These are phyloP conservation scores for Pseudonaja textilis DNA, from an alignment of 2,113 vertebrate species.

Conservation along the genomic window DNA sequence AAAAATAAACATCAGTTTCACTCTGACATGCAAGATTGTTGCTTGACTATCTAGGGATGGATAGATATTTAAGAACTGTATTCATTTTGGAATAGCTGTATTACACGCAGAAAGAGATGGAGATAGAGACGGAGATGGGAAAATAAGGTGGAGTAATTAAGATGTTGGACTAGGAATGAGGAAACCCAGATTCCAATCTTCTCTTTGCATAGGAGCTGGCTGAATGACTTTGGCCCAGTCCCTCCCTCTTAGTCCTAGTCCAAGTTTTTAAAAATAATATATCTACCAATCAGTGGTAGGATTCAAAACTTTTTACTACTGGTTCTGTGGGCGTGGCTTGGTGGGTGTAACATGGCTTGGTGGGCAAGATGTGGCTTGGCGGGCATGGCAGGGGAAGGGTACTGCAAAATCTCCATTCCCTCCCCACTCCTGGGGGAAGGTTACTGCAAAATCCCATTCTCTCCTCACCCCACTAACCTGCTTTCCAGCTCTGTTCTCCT, in stretches of 20 bases:
- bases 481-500: too few species aligned
- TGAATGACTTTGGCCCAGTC: background rate
- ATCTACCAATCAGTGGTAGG: background rate
- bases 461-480: too few species aligned
- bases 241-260: background rate
- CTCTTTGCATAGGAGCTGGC: background rate
- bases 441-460: too few species aligned
- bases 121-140: background rate
- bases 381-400: too few species aligned
- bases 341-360: too few species aligned
- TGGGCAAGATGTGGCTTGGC: too few species aligned
- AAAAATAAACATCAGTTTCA: background rate
- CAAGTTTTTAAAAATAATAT: background rate
- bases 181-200: too few species aligned
- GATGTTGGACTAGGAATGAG: background rate
- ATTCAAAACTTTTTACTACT: too few species aligned
- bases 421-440: too few species aligned
- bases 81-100: background rate
- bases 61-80: background rate
- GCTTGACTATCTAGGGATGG: background rate
- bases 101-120: background rate
- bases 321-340: too few species aligned
- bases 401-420: too few species aligned
- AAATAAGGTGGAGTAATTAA: background rate
- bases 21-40: background rate